These are phyloP conservation scores for Drosophila ezoana DNA, from an alignment of 2,888 invertebrate species.

Conservation along the genomic window DNA sequence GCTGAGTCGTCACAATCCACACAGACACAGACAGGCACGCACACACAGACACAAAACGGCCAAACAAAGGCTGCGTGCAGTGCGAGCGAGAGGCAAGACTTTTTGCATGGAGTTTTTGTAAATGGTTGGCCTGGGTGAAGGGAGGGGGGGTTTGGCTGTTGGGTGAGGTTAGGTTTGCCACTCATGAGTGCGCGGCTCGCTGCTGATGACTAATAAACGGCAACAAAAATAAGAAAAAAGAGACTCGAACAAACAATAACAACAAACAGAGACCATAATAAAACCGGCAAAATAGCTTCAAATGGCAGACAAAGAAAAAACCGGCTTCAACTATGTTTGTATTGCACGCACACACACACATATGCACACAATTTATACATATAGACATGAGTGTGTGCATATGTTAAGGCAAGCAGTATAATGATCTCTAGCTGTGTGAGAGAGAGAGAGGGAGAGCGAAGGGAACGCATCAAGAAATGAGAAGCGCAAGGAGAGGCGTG, in stretches of 20 bases:
- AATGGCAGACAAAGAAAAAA: conserved; percentile 71
- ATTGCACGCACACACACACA: background rate
- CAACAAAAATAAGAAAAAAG: conserved; percentile 22
- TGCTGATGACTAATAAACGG: conserved; percentile 68
- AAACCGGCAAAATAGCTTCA: conserved; percentile 71
- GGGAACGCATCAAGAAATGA: background rate
- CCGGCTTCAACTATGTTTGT: conserved; percentile 62
- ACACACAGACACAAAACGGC: conserved; percentile 19
- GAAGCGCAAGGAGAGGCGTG: background rate
- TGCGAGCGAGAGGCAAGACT: conserved; percentile 22
- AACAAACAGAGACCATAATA: conserved; percentile 50
- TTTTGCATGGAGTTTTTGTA: conserved; percentile 45
- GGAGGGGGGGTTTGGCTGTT: conserved; percentile 5
- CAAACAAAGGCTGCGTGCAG: conserved; percentile 57
- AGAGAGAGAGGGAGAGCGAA: background rate
- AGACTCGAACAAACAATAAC: conserved; percentile 44
- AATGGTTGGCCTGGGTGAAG: conserved; percentile 29
- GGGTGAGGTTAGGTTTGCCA: conserved; percentile 35
- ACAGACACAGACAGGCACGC: conserved; percentile 15
- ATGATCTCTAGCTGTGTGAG: conserved; percentile 23
- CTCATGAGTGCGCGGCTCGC: conserved; percentile 18
- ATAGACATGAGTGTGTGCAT: conserved; percentile 2
- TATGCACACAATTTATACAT: background rate
- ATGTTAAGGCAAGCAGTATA: conserved; percentile 8
- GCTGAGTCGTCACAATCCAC: conserved; percentile 43